Conservation (phyloP, 2,113 vertebrate species). For the Dipodomys merriami region DNA sequence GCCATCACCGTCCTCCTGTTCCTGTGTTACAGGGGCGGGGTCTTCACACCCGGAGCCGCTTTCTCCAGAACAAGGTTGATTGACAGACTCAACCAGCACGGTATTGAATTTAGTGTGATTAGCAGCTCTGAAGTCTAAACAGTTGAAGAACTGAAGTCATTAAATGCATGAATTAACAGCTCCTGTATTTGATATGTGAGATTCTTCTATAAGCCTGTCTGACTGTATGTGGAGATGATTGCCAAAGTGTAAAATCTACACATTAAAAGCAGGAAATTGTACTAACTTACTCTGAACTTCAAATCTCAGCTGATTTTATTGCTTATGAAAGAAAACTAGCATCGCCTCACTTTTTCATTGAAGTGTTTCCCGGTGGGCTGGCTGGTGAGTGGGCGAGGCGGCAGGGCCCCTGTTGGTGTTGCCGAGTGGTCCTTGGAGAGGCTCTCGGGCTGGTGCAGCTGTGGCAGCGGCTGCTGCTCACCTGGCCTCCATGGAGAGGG, state of each 20-base stretch:
- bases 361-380: background rate
- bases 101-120: constrained; percentile 94
- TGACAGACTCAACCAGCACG: constrained; percentile 92
- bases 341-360: constrained; percentile 41
- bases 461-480: background rate
- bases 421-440: background rate
- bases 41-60: constrained; percentile 94
- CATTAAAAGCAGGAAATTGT: constrained; percentile 73
- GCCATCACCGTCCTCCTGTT: background rate
- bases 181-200: constrained; percentile 71
- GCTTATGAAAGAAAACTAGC: constrained; percentile 54
- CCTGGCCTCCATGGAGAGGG: background rate
- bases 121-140: constrained; percentile 87
- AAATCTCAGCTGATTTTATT: constrained; percentile 62
- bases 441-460: accelerated
- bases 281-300: constrained; percentile 53
- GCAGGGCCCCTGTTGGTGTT: background rate
- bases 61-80: constrained; percentile 94
- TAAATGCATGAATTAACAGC: constrained; percentile 62
- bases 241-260: constrained; percentile 54
- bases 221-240: constrained; percentile 44
- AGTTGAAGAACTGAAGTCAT: constrained; percentile 48
- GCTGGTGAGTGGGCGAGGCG: background rate
- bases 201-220: constrained; percentile 70
- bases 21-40: constrained; percentile 91